Base-by-base conservation (phyloP, 2,888 invertebrate genomes). In the Eledona agricola region DNA sequence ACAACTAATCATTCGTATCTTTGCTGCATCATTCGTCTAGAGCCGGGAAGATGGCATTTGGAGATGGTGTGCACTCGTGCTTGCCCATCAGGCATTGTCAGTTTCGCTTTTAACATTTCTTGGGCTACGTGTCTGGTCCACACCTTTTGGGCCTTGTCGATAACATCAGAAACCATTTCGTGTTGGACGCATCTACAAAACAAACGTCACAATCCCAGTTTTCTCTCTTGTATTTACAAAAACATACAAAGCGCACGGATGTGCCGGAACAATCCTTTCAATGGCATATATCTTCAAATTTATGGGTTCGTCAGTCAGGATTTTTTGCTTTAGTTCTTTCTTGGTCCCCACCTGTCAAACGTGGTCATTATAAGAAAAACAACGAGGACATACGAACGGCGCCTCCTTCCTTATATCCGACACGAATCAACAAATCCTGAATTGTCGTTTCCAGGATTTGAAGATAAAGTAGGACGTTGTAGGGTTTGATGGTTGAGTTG, bases 381-480 rank as follows among this genome's bases (percentile, higher is more conserved):
- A n/a, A 25, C 7, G 7, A 25, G 3, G 5, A n/a, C 4, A 19
- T 4, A 35, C 35, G 5, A 4, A 35, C 35, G 6, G 6, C 6
- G 12, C n/a, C 20, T 17, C 31, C 31, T 6, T 28, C 28, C 19
- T 25, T 40, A 4, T 29, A 28, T 4, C 20, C 20, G 9, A 9
- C 28, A 16, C 3, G 7, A 2, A 42, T 7, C 1, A 42, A 7
- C 12, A 5, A 15, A 62, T 88, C 86, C 16, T 81, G 80, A 7
- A 88, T 84, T 49, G 86, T 84, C 69, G 87, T 85, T 69, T 93
- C 93, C 58, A 95, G 82, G 23, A 92, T 85, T 59, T 90, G 89
- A 65, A 94, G 81, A 72, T 90, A 92, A 5, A 93, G 81, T 51
- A 89, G 83, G 1, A 89, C 89, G 77, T 93, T 95, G 64, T 85